phyloP scores from a whole-genome alignment of 1,140 invertebrate species.

The Daktulosphaira vitifoliae region DNA sequence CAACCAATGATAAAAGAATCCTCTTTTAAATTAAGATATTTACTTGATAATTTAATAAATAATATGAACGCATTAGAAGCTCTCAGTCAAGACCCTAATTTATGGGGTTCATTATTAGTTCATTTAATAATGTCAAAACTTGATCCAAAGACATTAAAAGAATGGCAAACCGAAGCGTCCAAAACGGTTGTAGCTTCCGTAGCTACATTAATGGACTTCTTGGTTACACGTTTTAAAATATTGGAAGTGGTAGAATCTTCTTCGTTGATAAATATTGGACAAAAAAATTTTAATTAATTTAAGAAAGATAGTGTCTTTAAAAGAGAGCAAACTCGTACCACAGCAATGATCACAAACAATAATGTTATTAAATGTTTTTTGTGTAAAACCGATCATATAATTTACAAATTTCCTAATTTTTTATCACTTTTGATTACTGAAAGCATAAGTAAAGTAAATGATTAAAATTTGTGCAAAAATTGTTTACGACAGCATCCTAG shows the following conservation, averaged over 20 bases:
- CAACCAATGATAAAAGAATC: background rate
- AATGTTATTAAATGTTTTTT: background rate
- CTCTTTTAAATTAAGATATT: background rate
- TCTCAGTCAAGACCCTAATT: background rate
- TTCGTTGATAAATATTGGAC: background rate
- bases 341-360: background rate
- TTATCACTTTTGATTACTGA: background rate
- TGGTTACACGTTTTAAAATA: background rate
- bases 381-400: background rate
- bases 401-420: background rate
- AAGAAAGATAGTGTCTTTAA: no score
- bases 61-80: background rate
- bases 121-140: no score
- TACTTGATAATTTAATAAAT: background rate
- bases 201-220: background rate
- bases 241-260: background rate
- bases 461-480: no score
- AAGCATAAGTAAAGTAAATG: background rate
- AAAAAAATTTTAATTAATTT: background rate
- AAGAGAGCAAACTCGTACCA: no score
- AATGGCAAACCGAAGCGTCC: no score
- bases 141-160: no score
- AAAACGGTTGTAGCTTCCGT: no score
- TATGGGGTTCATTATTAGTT: background rate
- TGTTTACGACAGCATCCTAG: no score